These are phyloP conservation scores for Cryptomyrus ogoouensis DNA, from an alignment of 2,113 vertebrate genomes.

Conservation along the genomic window DNA sequence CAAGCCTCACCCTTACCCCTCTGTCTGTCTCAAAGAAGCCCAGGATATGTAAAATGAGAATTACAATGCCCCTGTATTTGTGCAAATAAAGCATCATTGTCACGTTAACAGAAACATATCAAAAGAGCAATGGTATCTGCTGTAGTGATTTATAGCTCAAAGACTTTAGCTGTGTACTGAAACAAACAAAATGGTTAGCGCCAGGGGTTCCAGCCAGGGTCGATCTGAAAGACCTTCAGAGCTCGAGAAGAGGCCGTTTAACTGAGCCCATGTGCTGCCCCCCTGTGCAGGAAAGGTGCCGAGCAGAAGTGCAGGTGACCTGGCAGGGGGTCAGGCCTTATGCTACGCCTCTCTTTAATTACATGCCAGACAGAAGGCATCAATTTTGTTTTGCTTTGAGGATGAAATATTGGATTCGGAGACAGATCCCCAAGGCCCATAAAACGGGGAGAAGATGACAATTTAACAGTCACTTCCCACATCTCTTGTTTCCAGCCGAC, in stretches of 20 bases:
- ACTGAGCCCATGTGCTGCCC: not conserved
- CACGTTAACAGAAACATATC: not conserved
- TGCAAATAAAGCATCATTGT: not conserved
- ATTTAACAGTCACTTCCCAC: constrained; percentile 8
- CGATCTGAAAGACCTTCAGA: not conserved
- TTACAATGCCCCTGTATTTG: not conserved
- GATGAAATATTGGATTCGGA: constrained; percentile 16
- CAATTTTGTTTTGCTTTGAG: constrained; percentile 19
- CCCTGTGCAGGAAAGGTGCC: not conserved
- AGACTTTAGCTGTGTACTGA: not conserved
- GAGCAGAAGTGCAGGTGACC: not conserved
- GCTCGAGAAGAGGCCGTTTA: not conserved
- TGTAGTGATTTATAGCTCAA: not conserved
- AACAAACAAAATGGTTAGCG: not conserved
- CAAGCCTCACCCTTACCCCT: not conserved
- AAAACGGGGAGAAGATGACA: constrained; percentile 12
- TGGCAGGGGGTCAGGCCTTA: not conserved
- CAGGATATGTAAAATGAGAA: not conserved
- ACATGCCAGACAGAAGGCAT: constrained; percentile 14
- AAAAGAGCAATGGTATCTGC: not conserved
- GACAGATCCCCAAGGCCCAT: not conserved
- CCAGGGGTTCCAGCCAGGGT: not conserved
- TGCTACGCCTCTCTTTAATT: constrained; percentile 10
- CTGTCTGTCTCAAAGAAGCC: not conserved
- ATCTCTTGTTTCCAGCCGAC: not conserved